Conservation (phyloP, 2,888 invertebrate species). For the Melolontha melolontha region DNA sequence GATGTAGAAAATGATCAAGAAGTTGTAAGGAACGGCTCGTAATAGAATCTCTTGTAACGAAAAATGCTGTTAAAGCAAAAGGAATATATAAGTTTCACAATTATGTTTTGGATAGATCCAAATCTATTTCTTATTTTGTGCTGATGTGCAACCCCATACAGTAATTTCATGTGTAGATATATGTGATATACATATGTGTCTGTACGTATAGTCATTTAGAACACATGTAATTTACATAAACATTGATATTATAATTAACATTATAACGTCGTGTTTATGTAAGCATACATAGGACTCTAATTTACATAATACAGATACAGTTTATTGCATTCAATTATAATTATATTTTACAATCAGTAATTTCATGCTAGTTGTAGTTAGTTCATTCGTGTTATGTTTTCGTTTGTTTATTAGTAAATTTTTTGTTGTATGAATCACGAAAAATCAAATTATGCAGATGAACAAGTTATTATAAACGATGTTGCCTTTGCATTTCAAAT, state of each 20-base stretch:
- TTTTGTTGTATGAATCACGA: no score
- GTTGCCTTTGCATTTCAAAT: not conserved
- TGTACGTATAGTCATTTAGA: not conserved
- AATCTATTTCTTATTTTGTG: no score
- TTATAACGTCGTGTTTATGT: constrained; percentile 15
- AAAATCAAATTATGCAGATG: not conserved
- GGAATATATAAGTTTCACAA: not conserved
- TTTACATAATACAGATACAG: constrained; percentile 28
- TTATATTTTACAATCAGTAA: constrained; percentile 27
- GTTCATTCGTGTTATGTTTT: not conserved
- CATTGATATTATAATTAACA: constrained; percentile 35
- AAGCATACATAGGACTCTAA: constrained; percentile 19
- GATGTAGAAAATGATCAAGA: no score
- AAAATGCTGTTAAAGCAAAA: no score
- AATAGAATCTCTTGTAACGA: no score
- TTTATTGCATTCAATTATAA: constrained; percentile 34
- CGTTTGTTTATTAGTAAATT: no score
- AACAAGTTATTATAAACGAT: not conserved
- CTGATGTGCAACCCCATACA: no score
- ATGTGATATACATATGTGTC: not conserved
- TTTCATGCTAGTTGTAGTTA: constrained; percentile 10
- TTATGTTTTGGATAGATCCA: no score
- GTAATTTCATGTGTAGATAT: not conserved
- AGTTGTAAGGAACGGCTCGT: no score
- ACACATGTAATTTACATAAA: constrained; percentile 29